phyloP scores from a whole-genome alignment of 2,888 invertebrate genomes.

The Amiota communis region DNA sequence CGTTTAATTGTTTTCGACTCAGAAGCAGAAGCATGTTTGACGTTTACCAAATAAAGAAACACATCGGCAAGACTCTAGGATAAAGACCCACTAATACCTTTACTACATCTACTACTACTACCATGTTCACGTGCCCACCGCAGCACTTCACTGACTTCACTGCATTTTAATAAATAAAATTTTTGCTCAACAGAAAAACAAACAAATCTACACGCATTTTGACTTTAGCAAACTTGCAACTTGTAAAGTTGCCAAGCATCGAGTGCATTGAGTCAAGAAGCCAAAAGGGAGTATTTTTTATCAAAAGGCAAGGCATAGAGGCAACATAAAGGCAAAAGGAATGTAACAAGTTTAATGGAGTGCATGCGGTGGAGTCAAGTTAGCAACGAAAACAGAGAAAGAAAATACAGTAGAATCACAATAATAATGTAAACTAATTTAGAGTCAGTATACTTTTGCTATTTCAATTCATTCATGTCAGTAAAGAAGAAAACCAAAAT shows the following conservation, averaged over 20 bases:
- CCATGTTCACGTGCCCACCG: neutral
- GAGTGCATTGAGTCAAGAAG: neutral
- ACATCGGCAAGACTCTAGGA: neutral
- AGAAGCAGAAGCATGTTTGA: neutral
- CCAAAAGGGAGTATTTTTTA: neutral
- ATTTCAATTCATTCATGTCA: too few species aligned
- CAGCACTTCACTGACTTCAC: constrained; percentile 14
- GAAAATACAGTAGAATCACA: neutral
- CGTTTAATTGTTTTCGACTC: constrained; percentile 25
- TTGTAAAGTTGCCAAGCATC: neutral
- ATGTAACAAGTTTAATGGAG: constrained; percentile 60
- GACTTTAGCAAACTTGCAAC: constrained; percentile 25
- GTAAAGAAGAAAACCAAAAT: too few species aligned
- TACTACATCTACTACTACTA: too few species aligned
- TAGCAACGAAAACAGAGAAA: neutral
- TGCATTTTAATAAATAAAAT: constrained; percentile 29
- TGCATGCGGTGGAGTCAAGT: constrained; percentile 56
- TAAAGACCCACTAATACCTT: too few species aligned
- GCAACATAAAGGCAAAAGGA: neutral
- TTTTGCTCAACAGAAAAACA: constrained; percentile 28
- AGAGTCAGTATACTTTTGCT: too few species aligned
- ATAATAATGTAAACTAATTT: neutral
- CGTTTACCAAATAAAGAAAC: neutral
- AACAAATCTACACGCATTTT: constrained; percentile 33
- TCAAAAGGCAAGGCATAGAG: neutral